Percentiles rank a stretch among this genome's conserved stretches.
These are phyloP conservation scores for Zootoca vivipara DNA, from an alignment of 2,113 vertebrate species.

Conservation along the genomic window DNA sequence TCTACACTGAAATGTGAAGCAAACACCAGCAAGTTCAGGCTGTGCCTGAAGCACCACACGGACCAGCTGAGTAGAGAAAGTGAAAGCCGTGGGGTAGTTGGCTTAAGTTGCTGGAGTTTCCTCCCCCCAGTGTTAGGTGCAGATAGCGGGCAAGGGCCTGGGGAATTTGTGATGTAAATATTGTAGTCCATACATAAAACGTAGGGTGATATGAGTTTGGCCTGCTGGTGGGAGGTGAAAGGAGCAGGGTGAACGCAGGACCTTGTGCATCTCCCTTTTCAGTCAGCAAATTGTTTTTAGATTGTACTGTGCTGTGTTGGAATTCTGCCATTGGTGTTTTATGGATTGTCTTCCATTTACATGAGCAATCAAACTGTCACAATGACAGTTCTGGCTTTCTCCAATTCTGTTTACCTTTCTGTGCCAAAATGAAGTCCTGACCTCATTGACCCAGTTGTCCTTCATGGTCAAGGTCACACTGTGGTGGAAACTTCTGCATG, in stretches of 20 bases:
- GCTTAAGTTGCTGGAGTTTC: not conserved
- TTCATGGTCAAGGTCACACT: not conserved
- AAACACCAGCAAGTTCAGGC: not conserved
- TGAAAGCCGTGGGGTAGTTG: not conserved
- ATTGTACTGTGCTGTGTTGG: not conserved
- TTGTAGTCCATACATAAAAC: not conserved
- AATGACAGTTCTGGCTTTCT: not conserved
- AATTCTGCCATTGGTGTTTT: not conserved
- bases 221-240: too few species aligned
- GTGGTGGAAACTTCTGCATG: not conserved
- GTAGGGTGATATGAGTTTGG: too few species aligned
- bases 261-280: not conserved
- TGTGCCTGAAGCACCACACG: too few species aligned
- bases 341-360: not conserved
- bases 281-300: not conserved
- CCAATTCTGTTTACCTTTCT: not conserved
- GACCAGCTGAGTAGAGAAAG: not conserved
- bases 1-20: not conserved
- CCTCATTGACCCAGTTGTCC: not conserved
- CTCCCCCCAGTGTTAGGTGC: too few species aligned
- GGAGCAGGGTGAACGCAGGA: not conserved
- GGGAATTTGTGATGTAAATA: not conserved
- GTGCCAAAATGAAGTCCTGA: not conserved
- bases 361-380: not conserved
- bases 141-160: not conserved